These are phyloP conservation scores for Scytalopus superciliaris DNA, from an alignment of 2,113 vertebrate species.

Conservation along the genomic window DNA sequence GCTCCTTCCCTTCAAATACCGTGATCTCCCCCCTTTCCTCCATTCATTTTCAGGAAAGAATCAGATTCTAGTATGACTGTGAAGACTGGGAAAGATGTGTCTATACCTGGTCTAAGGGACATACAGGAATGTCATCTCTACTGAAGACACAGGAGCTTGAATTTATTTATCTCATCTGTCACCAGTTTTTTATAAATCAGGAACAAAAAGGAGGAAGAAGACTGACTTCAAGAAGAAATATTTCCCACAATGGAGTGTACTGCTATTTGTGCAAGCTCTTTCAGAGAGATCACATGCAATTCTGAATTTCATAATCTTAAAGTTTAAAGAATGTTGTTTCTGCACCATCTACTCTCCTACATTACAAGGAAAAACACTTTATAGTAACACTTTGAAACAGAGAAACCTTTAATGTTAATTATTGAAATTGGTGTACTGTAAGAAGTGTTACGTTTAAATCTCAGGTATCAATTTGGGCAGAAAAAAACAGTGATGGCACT, in stretches of 20 bases:
- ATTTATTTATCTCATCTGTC: background rate
- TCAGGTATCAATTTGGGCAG: background rate
- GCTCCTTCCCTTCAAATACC: background rate
- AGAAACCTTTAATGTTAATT: background rate
- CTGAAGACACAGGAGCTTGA: background rate
- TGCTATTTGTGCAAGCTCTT: accelerated
- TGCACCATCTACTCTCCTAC: background rate
- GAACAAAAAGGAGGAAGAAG: background rate
- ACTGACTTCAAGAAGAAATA: background rate
- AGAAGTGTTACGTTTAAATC: background rate
- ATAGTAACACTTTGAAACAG: background rate
- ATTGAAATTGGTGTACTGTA: background rate
- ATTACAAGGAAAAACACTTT: background rate
- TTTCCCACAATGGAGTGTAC: background rate
- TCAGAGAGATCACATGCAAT: background rate
- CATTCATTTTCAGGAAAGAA: background rate
- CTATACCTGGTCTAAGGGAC: background rate
- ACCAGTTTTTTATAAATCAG: background rate
- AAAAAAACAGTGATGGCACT: background rate
- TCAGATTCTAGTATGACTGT: background rate
- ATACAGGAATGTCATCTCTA: background rate
- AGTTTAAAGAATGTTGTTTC: background rate
- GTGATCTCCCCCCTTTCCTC: accelerated
- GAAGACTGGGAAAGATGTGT: background rate
- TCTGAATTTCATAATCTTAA: background rate